A percentile compares a stretch with the other conserved stretches of the same genome.
phyloP scores from a whole-genome alignment of 2,113 vertebrate species.

The Pomatorhinus ruficollis region DNA sequence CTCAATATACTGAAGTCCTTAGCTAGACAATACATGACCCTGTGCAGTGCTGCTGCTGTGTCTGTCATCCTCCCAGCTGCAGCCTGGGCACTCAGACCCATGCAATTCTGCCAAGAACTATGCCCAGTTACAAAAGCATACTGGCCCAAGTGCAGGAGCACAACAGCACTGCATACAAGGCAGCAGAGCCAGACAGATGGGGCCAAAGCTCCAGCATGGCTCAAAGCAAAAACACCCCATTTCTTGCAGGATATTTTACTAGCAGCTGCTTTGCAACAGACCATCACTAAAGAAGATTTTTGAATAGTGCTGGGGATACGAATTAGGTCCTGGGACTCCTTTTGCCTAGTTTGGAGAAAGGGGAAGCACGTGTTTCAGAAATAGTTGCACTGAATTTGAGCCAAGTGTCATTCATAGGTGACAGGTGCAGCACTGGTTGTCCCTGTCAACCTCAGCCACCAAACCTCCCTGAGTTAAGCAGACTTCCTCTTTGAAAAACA shows the following conservation, averaged over 20 bases:
- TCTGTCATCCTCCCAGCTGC: neutral
- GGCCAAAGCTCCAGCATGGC: neutral
- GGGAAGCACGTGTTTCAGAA: neutral
- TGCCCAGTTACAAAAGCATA: neutral
- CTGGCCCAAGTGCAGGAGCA: neutral
- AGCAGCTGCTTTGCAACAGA: neutral
- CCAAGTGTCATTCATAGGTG: neutral
- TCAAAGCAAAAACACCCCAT: neutral
- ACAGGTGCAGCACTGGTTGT: neutral
- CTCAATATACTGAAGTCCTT: neutral
- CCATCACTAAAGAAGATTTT: neutral
- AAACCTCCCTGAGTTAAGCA: accelerated
- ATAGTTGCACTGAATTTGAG: neutral
- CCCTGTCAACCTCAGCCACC: neutral
- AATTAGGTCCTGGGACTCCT: neutral
- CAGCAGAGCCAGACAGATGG: neutral
- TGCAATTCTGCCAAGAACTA: neutral
- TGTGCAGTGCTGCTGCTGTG: neutral
- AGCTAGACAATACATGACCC: neutral
- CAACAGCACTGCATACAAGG: neutral
- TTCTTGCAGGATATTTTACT: neutral
- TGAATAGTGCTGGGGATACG: neutral
- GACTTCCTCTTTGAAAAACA: neutral
- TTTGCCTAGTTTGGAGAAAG: neutral
- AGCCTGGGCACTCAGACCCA: neutral